Percentiles rank a stretch among this genome's conserved stretches.
Evolutionary conservation across 2,797 vertebrate species (phyloP).

Genomic region (Diceros bicornis): DNA sequence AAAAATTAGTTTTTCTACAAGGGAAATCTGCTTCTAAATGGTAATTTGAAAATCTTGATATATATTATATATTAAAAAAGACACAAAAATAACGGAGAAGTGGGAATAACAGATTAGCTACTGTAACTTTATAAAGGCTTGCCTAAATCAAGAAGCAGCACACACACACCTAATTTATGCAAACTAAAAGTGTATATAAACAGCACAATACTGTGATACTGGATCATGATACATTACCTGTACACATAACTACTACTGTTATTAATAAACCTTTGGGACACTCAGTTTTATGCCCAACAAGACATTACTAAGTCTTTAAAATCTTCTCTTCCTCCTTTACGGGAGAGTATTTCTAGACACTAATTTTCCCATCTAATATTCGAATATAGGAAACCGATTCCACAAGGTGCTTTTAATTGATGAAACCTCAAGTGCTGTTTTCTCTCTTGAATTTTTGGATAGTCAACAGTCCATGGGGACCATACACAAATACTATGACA

Average conservation of each 20-base stretch:
- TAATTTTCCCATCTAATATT: conserved; percentile 91
- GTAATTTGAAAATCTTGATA: conserved; percentile 89
- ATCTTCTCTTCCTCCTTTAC: conserved; percentile 88
- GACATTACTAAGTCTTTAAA: conserved; percentile 92
- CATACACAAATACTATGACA: conserved; percentile 95
- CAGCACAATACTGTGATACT: conserved; percentile 87
- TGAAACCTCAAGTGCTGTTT: conserved; percentile 98
- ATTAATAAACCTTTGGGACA: conserved; percentile 92
- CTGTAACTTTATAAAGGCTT: conserved; percentile 85
- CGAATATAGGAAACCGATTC: conserved; percentile 95
- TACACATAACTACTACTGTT: conserved; percentile 89
- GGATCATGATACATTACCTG: conserved; percentile 88
- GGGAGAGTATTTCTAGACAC: conserved; percentile 93
- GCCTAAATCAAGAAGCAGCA: conserved; percentile 86
- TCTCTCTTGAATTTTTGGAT: conserved; percentile 88
- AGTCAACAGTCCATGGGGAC: conserved; percentile 93
- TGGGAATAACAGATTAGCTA: conserved; percentile 85
- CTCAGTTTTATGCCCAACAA: conserved; percentile 91
- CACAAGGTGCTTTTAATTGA: conserved; percentile 98
- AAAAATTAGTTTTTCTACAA: conserved; percentile 88
- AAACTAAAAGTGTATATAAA: conserved; percentile 88
- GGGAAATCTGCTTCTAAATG: conserved; percentile 88
- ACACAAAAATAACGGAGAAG: conserved; percentile 88
- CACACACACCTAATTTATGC: conserved; percentile 86
- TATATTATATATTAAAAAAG: conserved; percentile 90